A percentile compares a stretch with the other conserved stretches of the same genome.
These are phyloP conservation scores for Drosophila falleni DNA, from an alignment of 2,888 invertebrate species.

Conservation along the genomic window DNA sequence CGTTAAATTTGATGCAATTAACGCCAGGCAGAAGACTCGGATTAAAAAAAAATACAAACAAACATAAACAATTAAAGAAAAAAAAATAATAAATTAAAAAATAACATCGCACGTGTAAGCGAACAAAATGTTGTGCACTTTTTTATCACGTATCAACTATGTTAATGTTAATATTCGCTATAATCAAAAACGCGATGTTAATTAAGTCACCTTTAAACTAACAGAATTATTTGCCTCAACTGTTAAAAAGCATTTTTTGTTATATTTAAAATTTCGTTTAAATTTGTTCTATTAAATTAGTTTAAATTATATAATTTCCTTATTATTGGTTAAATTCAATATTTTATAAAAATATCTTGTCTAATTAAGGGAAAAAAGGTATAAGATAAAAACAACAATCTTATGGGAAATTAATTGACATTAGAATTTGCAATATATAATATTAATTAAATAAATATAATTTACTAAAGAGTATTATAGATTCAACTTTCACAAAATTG, in stretches of 20 bases:
- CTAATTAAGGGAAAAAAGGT: not conserved
- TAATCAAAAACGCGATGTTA: not conserved
- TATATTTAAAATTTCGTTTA: not conserved
- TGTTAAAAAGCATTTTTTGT: not conserved
- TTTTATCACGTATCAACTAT: not conserved
- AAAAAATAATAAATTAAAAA: conserved; percentile 6
- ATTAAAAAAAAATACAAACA: conserved; percentile 21
- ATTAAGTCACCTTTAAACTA: not conserved
- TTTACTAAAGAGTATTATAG: conserved; percentile 1
- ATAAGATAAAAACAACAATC: not conserved
- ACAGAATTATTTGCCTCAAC: not conserved
- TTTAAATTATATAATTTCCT: too few relatives aligned
- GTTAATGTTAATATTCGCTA: not conserved
- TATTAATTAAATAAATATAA: not conserved
- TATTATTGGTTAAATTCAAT: too few relatives aligned
- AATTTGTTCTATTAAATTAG: not conserved
- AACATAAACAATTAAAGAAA: conserved; percentile 21
- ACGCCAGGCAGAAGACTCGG: conserved; percentile 43
- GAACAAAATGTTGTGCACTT: conserved; percentile 6
- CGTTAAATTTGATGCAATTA: conserved; percentile 62
- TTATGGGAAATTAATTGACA: not conserved
- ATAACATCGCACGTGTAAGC: conserved; percentile 13
- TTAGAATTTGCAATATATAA: not conserved
- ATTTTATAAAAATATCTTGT: too few relatives aligned
- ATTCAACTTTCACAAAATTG: conserved; percentile 15